A percentile compares a stretch with the other conserved stretches of the same genome.
Evolutionary conservation across 2,888 invertebrate species (phyloP).

Genomic region (Drosophila eohydei): DNA sequence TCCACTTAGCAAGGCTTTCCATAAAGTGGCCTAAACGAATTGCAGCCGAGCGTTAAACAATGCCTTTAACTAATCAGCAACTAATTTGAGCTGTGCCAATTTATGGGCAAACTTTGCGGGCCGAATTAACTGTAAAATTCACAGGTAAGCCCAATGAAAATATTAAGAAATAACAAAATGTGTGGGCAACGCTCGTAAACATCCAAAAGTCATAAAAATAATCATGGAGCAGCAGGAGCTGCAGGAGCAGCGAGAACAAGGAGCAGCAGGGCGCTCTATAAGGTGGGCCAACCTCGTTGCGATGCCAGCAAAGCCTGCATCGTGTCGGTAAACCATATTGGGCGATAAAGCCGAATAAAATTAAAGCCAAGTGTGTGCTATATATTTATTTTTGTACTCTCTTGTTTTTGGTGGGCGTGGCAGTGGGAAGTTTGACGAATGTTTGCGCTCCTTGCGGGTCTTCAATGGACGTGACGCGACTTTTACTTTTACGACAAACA

Average conservation of each 20-base stretch:
- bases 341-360: slow-evolving; percentile 64
- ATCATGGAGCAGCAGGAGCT: slow-evolving; percentile 29
- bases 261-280: background rate
- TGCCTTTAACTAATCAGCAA: slow-evolving; percentile 67
- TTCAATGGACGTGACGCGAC: slow-evolving; percentile 65
- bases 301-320: slow-evolving; percentile 42
- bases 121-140: slow-evolving; percentile 12
- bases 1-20: slow-evolving; percentile 7
- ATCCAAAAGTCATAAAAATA: slow-evolving; percentile 68
- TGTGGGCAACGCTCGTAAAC: slow-evolving; percentile 57
- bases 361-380: slow-evolving; percentile 53
- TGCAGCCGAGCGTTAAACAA: slow-evolving; percentile 31
- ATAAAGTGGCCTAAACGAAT: slow-evolving; percentile 31
- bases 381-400: slow-evolving; percentile 4
- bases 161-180: slow-evolving; percentile 50
- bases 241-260: background rate
- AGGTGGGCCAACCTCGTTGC: background rate
- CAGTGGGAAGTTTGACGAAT: slow-evolving; percentile 52
- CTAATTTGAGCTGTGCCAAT: slow-evolving; percentile 60
- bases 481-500: slow-evolving; percentile 72
- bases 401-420: slow-evolving; percentile 38
- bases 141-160: slow-evolving; percentile 37
- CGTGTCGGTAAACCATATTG: slow-evolving; percentile 63
- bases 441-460: slow-evolving; percentile 16
- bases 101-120: slow-evolving; percentile 44